These are phyloP conservation scores for Rhinophrynus dorsalis DNA, from an alignment of 2,797 vertebrate genomes.

Conservation along the genomic window DNA sequence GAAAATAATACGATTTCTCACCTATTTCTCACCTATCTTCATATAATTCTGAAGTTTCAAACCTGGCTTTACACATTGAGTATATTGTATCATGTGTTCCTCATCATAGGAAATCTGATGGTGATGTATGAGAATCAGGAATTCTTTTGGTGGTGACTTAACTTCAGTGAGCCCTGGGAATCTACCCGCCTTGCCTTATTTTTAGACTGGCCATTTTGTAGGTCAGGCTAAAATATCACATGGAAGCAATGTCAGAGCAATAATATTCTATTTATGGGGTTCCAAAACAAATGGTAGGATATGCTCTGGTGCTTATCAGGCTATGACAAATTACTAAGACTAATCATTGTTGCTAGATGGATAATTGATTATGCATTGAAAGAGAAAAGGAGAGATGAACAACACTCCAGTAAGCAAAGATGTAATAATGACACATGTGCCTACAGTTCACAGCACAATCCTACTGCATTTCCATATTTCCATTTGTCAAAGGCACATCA, in stretches of 20 bases:
- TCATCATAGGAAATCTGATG: no score
- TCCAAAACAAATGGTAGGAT: slow-evolving; percentile 50
- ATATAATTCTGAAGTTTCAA: no score
- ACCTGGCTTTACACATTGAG: no score
- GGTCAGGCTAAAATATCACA: slow-evolving; percentile 21
- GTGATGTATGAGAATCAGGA: no score
- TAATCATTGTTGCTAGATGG: slow-evolving; percentile 57
- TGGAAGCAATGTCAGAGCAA: slow-evolving; percentile 42
- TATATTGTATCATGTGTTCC: no score
- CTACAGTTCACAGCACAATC: slow-evolving; percentile 48
- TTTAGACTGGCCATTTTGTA: neutral
- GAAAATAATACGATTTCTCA: no score
- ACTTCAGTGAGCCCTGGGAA: no score
- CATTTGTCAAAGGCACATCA: slow-evolving; percentile 48
- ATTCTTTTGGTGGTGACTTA: no score
- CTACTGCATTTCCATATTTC: slow-evolving; percentile 49
- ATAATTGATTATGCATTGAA: slow-evolving; percentile 62
- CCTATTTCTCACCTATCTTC: no score
- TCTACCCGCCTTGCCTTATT: no score
- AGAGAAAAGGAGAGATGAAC: slow-evolving; percentile 52
- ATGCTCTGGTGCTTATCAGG: slow-evolving; percentile 54
- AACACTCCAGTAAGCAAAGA: slow-evolving; percentile 45
- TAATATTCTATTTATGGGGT: slow-evolving; percentile 50
- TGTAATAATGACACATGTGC: slow-evolving; percentile 49
- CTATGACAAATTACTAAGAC: slow-evolving; percentile 57